phyloP scores from a whole-genome alignment of 1,140 invertebrate species.

The Amyelois transitella region DNA sequence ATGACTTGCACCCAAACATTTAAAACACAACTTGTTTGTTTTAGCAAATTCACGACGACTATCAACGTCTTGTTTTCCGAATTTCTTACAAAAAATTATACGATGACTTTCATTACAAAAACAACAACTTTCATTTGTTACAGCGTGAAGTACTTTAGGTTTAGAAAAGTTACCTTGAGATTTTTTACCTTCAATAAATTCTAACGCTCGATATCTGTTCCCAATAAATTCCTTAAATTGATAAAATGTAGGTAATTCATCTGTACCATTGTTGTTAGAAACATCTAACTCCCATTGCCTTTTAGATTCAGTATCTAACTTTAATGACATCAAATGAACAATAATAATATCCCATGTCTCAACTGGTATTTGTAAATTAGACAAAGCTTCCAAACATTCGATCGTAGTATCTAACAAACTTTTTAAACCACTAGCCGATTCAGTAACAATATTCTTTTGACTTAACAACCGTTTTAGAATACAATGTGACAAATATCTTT shows the following conservation, averaged over 20 bases:
- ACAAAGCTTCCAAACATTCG: constrained; percentile 5
- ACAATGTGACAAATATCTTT: constrained; percentile 6
- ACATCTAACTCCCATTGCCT: constrained; percentile 19
- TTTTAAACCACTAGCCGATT: constrained; percentile 6
- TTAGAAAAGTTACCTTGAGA: constrained; percentile 3
- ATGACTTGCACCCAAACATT: constrained; percentile 22
- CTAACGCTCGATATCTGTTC: constrained; percentile 17
- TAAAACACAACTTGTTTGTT: constrained; percentile 22
- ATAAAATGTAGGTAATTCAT: constrained; percentile 19
- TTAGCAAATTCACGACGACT: constrained; percentile 20
- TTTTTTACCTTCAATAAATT: constrained; percentile 21
- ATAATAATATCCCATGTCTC: constrained; percentile 9
- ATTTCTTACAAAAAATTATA: constrained; percentile 18
- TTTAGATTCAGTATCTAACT: constrained; percentile 9
- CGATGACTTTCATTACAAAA: constrained; percentile 21
- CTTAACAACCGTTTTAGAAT: constrained; percentile 11
- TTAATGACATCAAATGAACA: constrained; percentile 4
- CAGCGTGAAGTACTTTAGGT: constrained; percentile 7
- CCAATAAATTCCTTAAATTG: constrained; percentile 24
- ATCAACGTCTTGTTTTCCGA: constrained; percentile 13
- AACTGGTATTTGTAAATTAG: constrained; percentile 4
- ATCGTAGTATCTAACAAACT: constrained; percentile 6
- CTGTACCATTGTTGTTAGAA: not conserved
- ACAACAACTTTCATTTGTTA: constrained; percentile 5
- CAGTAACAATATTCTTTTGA: not conserved